Conservation (phyloP, 2,113 vertebrate species). For the Drymodes brunneopygia region DNA sequence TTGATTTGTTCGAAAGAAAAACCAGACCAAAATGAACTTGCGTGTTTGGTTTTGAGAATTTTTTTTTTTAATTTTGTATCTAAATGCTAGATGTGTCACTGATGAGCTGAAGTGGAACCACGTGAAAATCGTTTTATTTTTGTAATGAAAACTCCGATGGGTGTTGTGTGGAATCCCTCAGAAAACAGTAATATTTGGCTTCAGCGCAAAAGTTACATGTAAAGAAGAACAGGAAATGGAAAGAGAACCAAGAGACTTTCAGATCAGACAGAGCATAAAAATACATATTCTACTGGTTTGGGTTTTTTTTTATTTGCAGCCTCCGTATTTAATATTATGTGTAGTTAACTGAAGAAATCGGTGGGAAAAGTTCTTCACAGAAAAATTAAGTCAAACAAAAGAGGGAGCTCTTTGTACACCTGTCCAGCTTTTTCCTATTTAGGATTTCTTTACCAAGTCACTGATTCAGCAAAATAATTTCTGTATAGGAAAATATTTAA, state of each 20-base stretch:
- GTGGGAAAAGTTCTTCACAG: not conserved
- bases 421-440: not conserved
- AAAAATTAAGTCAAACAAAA: not conserved
- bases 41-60: not conserved
- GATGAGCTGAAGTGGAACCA: not conserved
- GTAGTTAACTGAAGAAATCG: not conserved
- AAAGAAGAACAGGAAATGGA: not conserved
- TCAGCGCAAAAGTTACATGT: not conserved
- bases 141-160: not conserved
- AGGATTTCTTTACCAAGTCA: not conserved
- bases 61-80: not conserved
- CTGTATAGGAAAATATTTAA: not conserved
- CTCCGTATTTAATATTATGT: not conserved
- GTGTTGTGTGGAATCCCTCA: not conserved
- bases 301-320: not conserved
- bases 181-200: not conserved
- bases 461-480: not conserved
- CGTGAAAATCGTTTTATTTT: not conserved
- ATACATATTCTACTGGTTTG: not conserved
- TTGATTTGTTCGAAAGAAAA: not conserved
- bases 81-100: not conserved
- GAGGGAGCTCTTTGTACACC: slow-evolving; percentile 2
- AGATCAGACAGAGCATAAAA: not conserved
- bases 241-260: not conserved
- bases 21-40: not conserved